Conservation (phyloP, 2,888 invertebrate genomes). For the Acanthosepion esculentum region DNA sequence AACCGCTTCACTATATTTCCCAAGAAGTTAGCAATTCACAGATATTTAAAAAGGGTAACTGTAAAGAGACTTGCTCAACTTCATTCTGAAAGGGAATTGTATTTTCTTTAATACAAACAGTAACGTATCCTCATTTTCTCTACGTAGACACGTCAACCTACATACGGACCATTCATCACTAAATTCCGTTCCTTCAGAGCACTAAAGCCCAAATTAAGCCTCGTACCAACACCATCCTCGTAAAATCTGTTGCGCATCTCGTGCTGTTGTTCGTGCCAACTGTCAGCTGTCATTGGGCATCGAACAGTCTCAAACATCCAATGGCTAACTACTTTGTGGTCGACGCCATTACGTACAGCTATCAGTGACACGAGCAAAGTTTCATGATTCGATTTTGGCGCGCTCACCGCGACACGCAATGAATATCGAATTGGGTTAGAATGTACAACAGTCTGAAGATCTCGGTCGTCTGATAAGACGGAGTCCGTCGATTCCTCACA, state of each 20-base stretch:
- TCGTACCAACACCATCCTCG: neutral
- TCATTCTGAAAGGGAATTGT: no score
- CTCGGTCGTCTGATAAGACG: neutral
- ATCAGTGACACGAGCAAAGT: neutral
- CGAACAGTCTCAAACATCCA: neutral
- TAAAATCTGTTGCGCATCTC: neutral
- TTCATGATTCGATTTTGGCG: neutral
- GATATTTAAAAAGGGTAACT: no score
- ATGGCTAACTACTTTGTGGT: neutral
- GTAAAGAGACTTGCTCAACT: no score
- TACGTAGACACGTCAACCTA: neutral
- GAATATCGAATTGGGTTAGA: neutral
- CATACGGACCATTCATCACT: neutral
- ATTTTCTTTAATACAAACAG: no score
- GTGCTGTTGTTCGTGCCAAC: neutral
- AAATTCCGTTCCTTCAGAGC: neutral
- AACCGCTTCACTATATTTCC: no score
- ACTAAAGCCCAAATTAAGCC: neutral
- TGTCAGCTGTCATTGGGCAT: constrained; percentile 11
- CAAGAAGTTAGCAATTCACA: no score
- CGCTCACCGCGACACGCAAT: neutral
- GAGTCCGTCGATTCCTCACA: neutral
- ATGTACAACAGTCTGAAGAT: neutral
- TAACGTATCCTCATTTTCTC: no score
- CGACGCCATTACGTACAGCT: neutral